Conservation (phyloP, 1,140 invertebrate species). For the Drosophila tsacasi region DNA sequence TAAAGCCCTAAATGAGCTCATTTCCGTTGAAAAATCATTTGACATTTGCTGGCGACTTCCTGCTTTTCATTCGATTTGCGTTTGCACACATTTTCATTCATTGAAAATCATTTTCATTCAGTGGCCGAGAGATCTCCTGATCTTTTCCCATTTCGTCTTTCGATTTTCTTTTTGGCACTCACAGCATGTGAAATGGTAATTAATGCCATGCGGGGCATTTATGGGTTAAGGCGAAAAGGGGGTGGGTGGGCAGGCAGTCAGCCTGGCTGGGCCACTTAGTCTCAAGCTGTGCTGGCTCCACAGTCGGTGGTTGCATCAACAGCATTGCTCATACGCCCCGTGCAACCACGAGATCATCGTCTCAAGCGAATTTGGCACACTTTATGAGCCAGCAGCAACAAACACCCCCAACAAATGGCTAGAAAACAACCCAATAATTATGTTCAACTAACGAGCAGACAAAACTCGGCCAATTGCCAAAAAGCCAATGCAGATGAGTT, state of each 20-base stretch:
- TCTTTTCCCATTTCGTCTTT: constrained; percentile 8
- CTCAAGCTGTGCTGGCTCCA: constrained; percentile 71
- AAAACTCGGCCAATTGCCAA: constrained; percentile 79
- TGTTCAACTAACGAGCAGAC: constrained; percentile 70
- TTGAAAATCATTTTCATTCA: constrained; percentile 72
- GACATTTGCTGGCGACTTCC: constrained; percentile 68
- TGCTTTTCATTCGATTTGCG: constrained; percentile 56
- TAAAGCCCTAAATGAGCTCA: constrained; percentile 71
- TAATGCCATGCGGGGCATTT: constrained; percentile 69
- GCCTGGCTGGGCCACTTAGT: constrained; percentile 66
- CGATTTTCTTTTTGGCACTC: constrained; percentile 66
- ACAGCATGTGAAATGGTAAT: constrained; percentile 79
- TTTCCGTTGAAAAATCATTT: constrained; percentile 70
- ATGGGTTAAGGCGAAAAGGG: constrained; percentile 64
- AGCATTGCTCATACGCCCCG: constrained; percentile 74
- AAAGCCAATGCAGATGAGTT: constrained; percentile 75
- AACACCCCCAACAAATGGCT: constrained; percentile 54
- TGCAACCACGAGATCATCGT: constrained; percentile 46
- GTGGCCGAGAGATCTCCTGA: constrained; percentile 23
- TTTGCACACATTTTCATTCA: constrained; percentile 64
- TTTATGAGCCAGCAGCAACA: constrained; percentile 42
- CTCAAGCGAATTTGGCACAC: constrained; percentile 69
- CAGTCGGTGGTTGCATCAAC: constrained; percentile 74
- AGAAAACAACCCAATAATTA: constrained; percentile 43
- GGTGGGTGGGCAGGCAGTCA: constrained; percentile 3